A percentile compares a stretch with the other conserved stretches of the same genome.
Conservation (phyloP, 2,797 vertebrate genomes). For the Knipowitschia caucasica region DNA sequence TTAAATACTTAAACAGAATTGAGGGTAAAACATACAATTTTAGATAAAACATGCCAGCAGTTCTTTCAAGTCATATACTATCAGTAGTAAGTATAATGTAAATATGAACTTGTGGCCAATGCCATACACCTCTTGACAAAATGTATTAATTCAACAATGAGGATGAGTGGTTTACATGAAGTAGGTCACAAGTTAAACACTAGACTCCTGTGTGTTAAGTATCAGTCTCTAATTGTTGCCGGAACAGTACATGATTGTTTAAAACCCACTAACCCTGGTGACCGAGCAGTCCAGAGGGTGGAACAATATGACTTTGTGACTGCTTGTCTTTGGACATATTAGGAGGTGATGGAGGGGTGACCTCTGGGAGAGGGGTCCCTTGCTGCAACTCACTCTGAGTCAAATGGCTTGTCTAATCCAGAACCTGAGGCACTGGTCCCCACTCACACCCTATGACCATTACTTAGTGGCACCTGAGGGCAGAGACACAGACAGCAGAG, state of each 20-base stretch:
- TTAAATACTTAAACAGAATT: too few species aligned
- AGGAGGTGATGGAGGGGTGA: conserved; percentile 44
- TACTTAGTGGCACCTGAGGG: conserved; percentile 32
- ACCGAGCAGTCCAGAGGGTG: conserved; percentile 10
- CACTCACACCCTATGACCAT: conserved; percentile 13
- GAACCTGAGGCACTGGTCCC: conserved; percentile 32
- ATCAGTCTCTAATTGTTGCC: neutral
- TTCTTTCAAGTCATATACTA: too few species aligned
- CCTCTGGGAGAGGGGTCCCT: conserved; percentile 48
- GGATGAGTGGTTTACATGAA: neutral
- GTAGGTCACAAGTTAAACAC: neutral
- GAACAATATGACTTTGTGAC: conserved; percentile 54
- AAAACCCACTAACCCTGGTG: conserved; percentile 5
- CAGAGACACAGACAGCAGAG: conserved; percentile 59
- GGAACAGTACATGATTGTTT: neutral
- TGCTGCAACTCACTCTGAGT: conserved; percentile 38
- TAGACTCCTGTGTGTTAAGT: conserved; percentile 3
- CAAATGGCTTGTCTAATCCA: conserved; percentile 60
- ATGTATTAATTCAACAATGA: neutral
- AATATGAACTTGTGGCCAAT: too few species aligned
- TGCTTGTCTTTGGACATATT: conserved; percentile 34
- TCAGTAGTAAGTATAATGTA: too few species aligned
- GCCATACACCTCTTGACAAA: too few species aligned
- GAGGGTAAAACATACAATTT: too few species aligned
- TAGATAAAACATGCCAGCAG: too few species aligned